A percentile compares a stretch with the other conserved stretches of the same genome.
Evolutionary conservation across 1,140 invertebrate species (phyloP).

Genomic region (Drosophila pachea): DNA sequence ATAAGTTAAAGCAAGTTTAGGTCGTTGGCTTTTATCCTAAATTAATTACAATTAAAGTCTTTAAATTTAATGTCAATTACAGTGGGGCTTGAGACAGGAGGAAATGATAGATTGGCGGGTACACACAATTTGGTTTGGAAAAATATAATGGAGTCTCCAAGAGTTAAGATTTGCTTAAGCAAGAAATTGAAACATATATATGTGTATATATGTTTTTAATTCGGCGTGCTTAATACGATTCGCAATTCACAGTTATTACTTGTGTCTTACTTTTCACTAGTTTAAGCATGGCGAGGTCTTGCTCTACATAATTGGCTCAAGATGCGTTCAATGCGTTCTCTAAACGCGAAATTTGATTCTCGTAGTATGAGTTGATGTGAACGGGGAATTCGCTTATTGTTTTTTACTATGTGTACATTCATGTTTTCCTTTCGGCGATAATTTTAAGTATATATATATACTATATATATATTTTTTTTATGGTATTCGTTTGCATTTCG

Average conservation of each 20-base stretch:
- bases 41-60: constrained; percentile 72
- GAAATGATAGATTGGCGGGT: not conserved
- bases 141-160: constrained; percentile 71
- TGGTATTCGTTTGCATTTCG: constrained; percentile 71
- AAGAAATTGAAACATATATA: constrained; percentile 53
- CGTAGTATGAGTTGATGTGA: constrained; percentile 40
- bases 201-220: constrained; percentile 1
- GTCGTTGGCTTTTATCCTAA: constrained; percentile 33
- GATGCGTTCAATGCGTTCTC: not conserved
- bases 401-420: constrained; percentile 33
- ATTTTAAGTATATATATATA: constrained; percentile 36
- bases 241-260: constrained; percentile 50
- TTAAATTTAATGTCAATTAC: constrained; percentile 58
- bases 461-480: constrained; percentile 39
- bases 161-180: constrained; percentile 54
- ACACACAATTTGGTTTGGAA: not conserved
- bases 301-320: constrained; percentile 49
- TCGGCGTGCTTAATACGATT: constrained; percentile 40
- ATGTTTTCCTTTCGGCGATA: constrained; percentile 24
- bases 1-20: constrained; percentile 56
- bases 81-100: constrained; percentile 19
- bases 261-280: constrained; percentile 51
- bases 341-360: constrained; percentile 39
- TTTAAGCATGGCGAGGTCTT: constrained; percentile 47
- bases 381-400: not conserved